These are phyloP conservation scores for Brassicogethes aeneus DNA, from an alignment of 2,888 invertebrate species.

Conservation along the genomic window DNA sequence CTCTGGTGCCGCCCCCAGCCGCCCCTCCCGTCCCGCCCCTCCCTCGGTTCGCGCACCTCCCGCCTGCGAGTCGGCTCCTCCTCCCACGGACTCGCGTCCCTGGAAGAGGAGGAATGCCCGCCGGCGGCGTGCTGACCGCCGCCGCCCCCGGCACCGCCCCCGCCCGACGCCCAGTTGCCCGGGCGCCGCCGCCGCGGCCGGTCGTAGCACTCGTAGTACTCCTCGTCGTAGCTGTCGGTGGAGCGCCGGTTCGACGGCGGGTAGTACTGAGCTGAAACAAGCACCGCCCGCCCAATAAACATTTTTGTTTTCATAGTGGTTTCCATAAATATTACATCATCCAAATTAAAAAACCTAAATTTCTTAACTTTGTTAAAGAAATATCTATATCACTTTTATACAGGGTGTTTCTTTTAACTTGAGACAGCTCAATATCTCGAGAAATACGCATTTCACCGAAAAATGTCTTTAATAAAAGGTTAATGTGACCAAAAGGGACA, in stretches of 20 bases:
- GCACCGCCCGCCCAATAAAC: too few species aligned
- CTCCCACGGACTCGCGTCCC: constrained; percentile 76
- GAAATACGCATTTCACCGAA: too few species aligned
- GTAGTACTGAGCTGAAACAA: constrained; percentile 27
- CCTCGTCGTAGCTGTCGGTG: constrained; percentile 40
- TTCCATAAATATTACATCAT: too few species aligned
- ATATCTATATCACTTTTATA: too few species aligned
- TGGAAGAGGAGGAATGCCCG: constrained; percentile 56
- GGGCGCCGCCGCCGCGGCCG: constrained; percentile 31
- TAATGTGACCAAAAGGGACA: too few species aligned
- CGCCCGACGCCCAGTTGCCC: constrained; percentile 11
- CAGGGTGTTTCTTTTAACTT: too few species aligned
- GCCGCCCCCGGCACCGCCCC: constrained; percentile 15
- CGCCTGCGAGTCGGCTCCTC: constrained; percentile 49
- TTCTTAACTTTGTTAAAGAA: too few species aligned
- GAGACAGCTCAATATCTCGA: too few species aligned
- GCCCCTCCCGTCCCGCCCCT: constrained; percentile 37
- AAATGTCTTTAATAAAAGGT: too few species aligned
- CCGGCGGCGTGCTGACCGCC: constrained; percentile 38
- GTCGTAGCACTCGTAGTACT: constrained; percentile 38
- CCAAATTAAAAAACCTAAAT: too few species aligned
- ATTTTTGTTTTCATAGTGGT: too few species aligned
- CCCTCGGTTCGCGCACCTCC: constrained; percentile 33
- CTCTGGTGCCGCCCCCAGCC: constrained; percentile 39
- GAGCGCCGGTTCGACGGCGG: constrained; percentile 35